Base-by-base conservation (phyloP, 1,140 invertebrate species). In the Drosophila kohkoa region DNA sequence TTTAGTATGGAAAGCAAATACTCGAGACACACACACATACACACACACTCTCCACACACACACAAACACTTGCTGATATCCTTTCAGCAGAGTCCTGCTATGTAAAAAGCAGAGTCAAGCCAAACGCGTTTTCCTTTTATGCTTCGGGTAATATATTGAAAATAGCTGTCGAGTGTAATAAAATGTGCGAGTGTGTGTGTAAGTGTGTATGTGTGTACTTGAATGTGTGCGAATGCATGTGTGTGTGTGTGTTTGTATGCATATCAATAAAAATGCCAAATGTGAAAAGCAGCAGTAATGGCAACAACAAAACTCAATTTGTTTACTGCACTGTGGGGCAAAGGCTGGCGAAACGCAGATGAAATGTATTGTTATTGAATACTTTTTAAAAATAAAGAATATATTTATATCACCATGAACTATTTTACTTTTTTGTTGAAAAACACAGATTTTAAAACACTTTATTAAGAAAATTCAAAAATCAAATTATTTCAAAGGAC, bases 141-240 rank as follows among this genome's bases (percentile, higher is more conserved):
- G 80, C 81, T 62, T 49, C 25, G 85, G 74, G 81, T 88, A 89
- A 88, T 88, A 89, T 88, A 88, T 88, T 88, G 85, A 88, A 88
- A 88, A 88, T 88, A 89, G 85, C 85, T 89, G 85, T 89, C 85
- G 77, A 74, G 85, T 80, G 81, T 85, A 88, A 88, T 88, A 88
- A 87, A 87, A 87, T 87, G 83, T 70, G 68, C 67, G 55, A 60
- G 60, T 73, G 64, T 76, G 52, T 35, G 51, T 65, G 11, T 55
- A 43, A 48, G 48, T 70, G 32, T 41, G 13, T 41, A 25, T 48
- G 38, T 55, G 49, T 41, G 30, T 69, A 51, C 46, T 11, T 62
- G 48, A 41, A 35, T 46, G 62, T 46, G 46, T 57, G 28, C 30
- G 32, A 41, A 45, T 59, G 43, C 30, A 35, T 64, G 49, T 60